These are phyloP conservation scores for Anastatus disparis DNA, from an alignment of 1,140 invertebrate species.

Conservation along the genomic window DNA sequence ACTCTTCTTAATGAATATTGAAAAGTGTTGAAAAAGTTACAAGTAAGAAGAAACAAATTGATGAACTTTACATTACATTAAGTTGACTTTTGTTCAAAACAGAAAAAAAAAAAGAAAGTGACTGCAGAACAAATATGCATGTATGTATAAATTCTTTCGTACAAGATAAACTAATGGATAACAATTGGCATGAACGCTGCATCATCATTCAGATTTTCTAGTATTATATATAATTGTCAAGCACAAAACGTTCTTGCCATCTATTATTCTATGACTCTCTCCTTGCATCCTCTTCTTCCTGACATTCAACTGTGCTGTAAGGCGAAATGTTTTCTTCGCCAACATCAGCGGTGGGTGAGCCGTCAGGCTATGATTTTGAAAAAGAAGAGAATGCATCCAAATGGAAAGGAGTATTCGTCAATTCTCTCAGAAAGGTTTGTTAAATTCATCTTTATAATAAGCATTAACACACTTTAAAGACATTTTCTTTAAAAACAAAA, in stretches of 20 bases:
- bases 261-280: constrained; percentile 36
- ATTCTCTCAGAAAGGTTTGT: constrained; percentile 78
- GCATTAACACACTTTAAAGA: too few relatives aligned
- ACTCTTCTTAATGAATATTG: not conserved
- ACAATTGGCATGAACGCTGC: not conserved
- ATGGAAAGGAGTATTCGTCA: constrained; percentile 90
- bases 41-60: not conserved
- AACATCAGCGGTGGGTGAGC: constrained; percentile 67
- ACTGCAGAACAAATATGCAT: too few relatives aligned
- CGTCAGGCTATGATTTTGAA: constrained; percentile 83
- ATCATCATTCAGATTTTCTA: not conserved
- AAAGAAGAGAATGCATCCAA: constrained; percentile 87
- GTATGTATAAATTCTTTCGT: too few relatives aligned
- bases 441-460: not conserved
- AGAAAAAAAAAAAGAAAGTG: too few relatives aligned
- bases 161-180: not conserved
- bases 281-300: constrained; percentile 14
- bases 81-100: too few relatives aligned
- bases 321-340: constrained; percentile 70
- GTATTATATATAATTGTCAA: not conserved
- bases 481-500: too few relatives aligned
- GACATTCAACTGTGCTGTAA: constrained; percentile 42
- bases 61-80: too few relatives aligned
- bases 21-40: not conserved
- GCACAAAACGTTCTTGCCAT: not conserved